Evolutionary conservation across 2,797 vertebrate genomes (phyloP).

Genomic region (Heteromormyrus szaboi): DNA sequence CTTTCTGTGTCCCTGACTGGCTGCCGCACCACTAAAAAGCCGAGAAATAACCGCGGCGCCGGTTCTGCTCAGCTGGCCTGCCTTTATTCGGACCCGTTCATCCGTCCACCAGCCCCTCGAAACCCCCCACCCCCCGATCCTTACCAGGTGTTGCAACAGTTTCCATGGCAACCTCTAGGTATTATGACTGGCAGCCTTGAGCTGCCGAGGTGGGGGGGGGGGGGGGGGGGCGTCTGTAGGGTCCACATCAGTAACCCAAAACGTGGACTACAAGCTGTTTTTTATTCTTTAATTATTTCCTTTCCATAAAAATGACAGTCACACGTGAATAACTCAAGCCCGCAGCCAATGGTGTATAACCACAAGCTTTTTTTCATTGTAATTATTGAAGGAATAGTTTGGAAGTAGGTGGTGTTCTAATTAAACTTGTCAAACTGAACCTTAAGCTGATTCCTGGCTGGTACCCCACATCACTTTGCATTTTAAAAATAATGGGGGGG

Average conservation of each 20-base stretch:
- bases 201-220: neutral
- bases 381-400: constrained; percentile 6
- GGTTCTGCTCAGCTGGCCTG: neutral
- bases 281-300: constrained; percentile 1
- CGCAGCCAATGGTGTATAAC: neutral
- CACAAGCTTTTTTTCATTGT: neutral
- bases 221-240: neutral
- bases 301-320: neutral
- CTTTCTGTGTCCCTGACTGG: neutral
- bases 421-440: constrained; percentile 10
- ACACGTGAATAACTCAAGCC: constrained; percentile 2
- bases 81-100: neutral
- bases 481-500: neutral
- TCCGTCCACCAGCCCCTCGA: neutral
- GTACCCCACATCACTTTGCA: neutral
- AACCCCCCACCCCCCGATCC: neutral
- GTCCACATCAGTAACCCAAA: neutral
- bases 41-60: neutral
- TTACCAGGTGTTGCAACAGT: neutral
- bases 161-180: neutral
- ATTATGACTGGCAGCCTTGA: neutral
- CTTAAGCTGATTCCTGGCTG: neutral
- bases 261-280: neutral
- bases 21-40: neutral
- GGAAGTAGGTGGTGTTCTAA: constrained; percentile 7